Evolutionary conservation across 2,113 vertebrate genomes (phyloP), one percentile per base, ranked within the genome.

Genomic region (Silurus asotus): DNA sequence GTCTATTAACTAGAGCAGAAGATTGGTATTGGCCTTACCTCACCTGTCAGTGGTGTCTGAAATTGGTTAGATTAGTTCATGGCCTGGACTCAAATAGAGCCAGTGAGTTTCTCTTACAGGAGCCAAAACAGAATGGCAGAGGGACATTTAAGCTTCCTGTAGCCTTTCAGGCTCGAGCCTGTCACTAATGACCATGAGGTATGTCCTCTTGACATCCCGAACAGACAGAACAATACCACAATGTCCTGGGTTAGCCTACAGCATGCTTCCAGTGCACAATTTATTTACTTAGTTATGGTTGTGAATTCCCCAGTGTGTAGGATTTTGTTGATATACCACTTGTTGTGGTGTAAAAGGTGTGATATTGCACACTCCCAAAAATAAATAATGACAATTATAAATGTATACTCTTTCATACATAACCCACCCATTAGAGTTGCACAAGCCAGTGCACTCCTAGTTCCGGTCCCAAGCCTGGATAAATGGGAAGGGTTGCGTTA

Each of bases 61-160:
- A 87, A 88, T 81, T 86, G 65, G 76, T 78, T 69, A 62, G 84
- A 87, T 88, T 78, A 87, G 69, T 88, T 89, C 65, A 89, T 82
- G 87, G 80, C 87, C 88, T 85, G 88, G 86, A 89, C 88, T 87
- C 90, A 80, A 85, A 88, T 87, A 72, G 58, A 77, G 64, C 53
- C 51, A 72, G 49, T 13, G 76, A 84, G 87, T 55, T 83, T 64
- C 77, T 88, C 53, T 87, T 65, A 72, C 62, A 65, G 65, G 62
- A 53, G 65, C 37, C 59, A 19, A 23, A 85, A 75, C 28, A 88
- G 84, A 84, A 76, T 59, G 28, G 77, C 85, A 88, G 17, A 82
- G 23, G 64, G 70, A 74, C 69, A 77, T 83, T 89, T 85, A 75
- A 77, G 77, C 76, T 84, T 88, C 67, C 86, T 72, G 55, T 79